Percentiles rank a stretch among this genome's conserved stretches.
Conservation (phyloP, 2,113 vertebrate genomes). For the Naja naja region DNA sequence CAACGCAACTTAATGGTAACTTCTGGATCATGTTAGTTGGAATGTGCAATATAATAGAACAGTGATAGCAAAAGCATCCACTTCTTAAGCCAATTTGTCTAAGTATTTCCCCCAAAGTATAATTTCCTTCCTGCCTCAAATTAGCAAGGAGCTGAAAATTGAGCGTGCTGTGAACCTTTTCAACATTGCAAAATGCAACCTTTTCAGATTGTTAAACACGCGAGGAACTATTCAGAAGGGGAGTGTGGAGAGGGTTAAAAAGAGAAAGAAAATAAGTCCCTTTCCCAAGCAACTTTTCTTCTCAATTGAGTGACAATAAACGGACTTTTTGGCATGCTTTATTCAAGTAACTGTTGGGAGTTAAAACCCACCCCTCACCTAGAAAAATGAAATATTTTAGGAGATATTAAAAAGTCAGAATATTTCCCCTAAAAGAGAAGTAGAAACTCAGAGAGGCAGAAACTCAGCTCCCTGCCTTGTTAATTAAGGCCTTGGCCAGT, state of each 20-base stretch:
- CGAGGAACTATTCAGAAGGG: not conserved
- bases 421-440: no score
- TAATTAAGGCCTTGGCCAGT: no score
- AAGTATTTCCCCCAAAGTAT: not conserved
- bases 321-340: not conserved
- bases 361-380: no score
- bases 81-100: not conserved
- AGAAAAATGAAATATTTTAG: no score
- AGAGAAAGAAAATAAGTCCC: not conserved
- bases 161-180: not conserved
- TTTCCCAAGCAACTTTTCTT: not conserved
- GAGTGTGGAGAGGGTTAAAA: not conserved
- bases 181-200: not conserved
- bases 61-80: not conserved
- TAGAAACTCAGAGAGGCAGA: no score
- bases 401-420: no score
- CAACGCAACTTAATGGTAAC: not conserved
- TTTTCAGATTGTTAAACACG: not conserved
- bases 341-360: not conserved
- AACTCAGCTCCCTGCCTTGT: no score
- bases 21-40: not conserved
- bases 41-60: not conserved
- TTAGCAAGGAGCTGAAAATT: not conserved
- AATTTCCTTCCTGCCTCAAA: not conserved
- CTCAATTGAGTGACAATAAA: not conserved